phyloP scores from a whole-genome alignment of 1,140 invertebrate species.

The Stegodyphus mimosarum region DNA sequence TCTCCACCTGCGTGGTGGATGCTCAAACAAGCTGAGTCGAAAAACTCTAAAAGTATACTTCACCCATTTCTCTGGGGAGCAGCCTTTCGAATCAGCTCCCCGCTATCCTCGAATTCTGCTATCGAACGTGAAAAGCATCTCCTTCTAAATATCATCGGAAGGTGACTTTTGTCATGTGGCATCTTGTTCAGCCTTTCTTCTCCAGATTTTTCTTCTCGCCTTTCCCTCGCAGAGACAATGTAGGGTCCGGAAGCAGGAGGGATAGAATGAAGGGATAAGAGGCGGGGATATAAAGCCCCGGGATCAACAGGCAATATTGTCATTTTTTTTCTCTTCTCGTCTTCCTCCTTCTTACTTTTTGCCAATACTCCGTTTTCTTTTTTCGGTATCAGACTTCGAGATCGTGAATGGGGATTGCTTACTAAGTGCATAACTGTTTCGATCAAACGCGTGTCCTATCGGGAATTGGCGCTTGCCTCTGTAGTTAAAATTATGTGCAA shows the following conservation, averaged over 20 bases:
- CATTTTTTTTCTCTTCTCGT: slow-evolving; percentile 10
- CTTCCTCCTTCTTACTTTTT: not conserved
- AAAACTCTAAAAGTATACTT: too few relatives aligned
- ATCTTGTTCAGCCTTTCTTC: slow-evolving; percentile 5
- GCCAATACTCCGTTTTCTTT: too few relatives aligned
- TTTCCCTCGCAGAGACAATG: slow-evolving; percentile 17
- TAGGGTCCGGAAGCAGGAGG: not conserved
- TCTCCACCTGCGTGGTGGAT: too few relatives aligned
- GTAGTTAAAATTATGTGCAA: too few relatives aligned
- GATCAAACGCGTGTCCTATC: too few relatives aligned
- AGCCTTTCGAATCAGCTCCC: not conserved
- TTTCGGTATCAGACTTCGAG: too few relatives aligned
- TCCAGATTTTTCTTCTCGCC: not conserved
- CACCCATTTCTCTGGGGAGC: too few relatives aligned
- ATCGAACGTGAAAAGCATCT: not conserved
- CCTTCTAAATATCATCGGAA: slow-evolving; percentile 35
- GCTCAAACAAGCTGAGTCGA: too few relatives aligned
- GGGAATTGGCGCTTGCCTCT: too few relatives aligned
- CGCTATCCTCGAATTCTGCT: not conserved
- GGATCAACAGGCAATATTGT: slow-evolving; percentile 54
- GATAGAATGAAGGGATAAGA: slow-evolving; percentile 8
- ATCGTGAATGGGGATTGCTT: too few relatives aligned
- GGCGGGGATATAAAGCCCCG: slow-evolving; percentile 27
- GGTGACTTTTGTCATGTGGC: slow-evolving; percentile 33
- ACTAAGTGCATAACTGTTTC: too few relatives aligned